phyloP scores from a whole-genome alignment of 2,113 vertebrate genomes.

The Polyodon spathula region DNA sequence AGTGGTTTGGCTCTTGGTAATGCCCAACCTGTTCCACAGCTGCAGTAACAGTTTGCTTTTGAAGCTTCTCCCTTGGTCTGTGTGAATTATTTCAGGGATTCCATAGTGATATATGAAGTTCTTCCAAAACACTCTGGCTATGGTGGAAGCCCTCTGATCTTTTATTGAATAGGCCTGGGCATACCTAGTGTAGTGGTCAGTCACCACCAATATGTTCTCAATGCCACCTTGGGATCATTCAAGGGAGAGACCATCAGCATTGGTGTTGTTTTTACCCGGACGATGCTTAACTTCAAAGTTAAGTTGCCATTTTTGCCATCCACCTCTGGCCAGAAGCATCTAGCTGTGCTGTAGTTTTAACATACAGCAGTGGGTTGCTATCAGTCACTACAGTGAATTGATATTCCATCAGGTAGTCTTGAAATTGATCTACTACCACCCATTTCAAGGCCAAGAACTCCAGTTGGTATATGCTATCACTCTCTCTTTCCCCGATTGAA shows the following conservation, averaged over 20 bases:
- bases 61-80: neutral
- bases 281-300: neutral
- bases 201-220: conserved; percentile 4
- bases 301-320: neutral
- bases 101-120: neutral
- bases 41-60: neutral
- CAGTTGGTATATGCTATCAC: neutral
- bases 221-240: neutral
- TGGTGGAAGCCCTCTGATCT: neutral
- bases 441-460: no score
- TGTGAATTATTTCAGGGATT: neutral
- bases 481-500: neutral
- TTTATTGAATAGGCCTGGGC: conserved; percentile 1
- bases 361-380: neutral
- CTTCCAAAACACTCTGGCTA: neutral
- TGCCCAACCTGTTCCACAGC: neutral
- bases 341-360: neutral
- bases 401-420: no score
- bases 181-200: conserved; percentile 9
- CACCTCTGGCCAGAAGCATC: neutral
- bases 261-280: neutral
- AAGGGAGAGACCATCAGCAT: neutral
- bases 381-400: neutral
- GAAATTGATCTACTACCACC: no score
- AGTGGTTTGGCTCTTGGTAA: neutral